These are phyloP conservation scores for Nasonia giraulti DNA, from an alignment of 1,140 invertebrate species.

Conservation along the genomic window DNA sequence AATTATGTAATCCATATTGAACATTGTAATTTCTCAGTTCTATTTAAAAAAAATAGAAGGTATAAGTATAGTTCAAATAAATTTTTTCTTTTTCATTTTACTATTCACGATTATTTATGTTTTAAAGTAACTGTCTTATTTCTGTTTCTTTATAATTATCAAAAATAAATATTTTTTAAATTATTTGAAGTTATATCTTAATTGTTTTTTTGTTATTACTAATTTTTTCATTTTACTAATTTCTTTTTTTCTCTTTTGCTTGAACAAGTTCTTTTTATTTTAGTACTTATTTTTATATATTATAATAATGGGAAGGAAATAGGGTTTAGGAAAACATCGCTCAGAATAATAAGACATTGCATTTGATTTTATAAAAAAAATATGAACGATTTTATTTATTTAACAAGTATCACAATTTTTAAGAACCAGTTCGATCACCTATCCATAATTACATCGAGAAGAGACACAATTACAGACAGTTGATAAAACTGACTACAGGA, in stretches of 20 bases:
- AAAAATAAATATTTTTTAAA: too few relatives aligned
- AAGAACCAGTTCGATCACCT: constrained; percentile 12
- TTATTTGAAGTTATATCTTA: too few relatives aligned
- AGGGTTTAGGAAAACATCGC: constrained; percentile 52
- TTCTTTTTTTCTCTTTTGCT: neutral
- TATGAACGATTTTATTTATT: constrained; percentile 45
- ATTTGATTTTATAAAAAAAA: constrained; percentile 38
- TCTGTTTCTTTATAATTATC: too few relatives aligned
- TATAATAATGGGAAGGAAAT: constrained; percentile 50
- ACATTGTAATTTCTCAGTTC: too few relatives aligned
- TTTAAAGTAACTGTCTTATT: too few relatives aligned
- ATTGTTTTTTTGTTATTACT: too few relatives aligned
- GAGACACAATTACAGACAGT: constrained; percentile 26
- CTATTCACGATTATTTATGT: too few relatives aligned
- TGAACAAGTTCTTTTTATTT: neutral
- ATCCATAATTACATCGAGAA: neutral
- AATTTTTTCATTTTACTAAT: too few relatives aligned
- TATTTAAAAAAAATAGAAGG: too few relatives aligned
- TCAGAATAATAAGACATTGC: constrained; percentile 51
- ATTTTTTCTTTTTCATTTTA: too few relatives aligned
- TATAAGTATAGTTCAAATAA: too few relatives aligned
- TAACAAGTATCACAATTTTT: constrained; percentile 33
- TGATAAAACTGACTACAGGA: constrained; percentile 36
- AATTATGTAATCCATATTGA: neutral
- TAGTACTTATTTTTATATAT: neutral